phyloP scores from a whole-genome alignment of 2,888 invertebrate genomes.

The Rotaria socialis region DNA sequence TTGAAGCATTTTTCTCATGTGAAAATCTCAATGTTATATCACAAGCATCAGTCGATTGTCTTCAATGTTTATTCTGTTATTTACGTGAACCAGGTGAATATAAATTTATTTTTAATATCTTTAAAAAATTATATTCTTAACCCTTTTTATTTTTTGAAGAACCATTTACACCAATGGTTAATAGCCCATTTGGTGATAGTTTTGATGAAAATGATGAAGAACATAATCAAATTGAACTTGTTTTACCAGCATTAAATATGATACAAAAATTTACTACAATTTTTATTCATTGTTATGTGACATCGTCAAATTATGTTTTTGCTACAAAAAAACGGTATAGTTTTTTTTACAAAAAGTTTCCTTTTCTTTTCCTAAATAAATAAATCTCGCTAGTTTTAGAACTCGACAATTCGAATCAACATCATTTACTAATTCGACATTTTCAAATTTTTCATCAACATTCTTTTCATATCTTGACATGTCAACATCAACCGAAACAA shows the following conservation, averaged over 20 bases:
- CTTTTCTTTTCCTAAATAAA: background rate
- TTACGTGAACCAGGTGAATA: slow-evolving; percentile 69
- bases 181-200: background rate
- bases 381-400: background rate
- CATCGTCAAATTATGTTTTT: slow-evolving; percentile 3
- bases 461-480: background rate
- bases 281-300: slow-evolving; percentile 22
- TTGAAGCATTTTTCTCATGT: slow-evolving; percentile 75
- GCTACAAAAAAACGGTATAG: slow-evolving; percentile 8
- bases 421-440: slow-evolving; percentile 25
- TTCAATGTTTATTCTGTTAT: slow-evolving; percentile 75
- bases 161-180: slow-evolving; percentile 40
- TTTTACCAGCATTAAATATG: slow-evolving; percentile 6
- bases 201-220: slow-evolving; percentile 17
- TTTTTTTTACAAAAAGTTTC: background rate
- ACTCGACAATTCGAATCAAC: slow-evolving; percentile 32
- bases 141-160: background rate
- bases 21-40: slow-evolving; percentile 88
- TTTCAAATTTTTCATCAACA: background rate
- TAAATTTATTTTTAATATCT: background rate
- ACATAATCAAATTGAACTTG: slow-evolving; percentile 32
- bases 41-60: slow-evolving; percentile 87
- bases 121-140: background rate
- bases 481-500: background rate
- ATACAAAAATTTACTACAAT: slow-evolving; percentile 6